Evolutionary conservation across 2,113 vertebrate genomes (phyloP).

Genomic region (Pavo muticus): DNA sequence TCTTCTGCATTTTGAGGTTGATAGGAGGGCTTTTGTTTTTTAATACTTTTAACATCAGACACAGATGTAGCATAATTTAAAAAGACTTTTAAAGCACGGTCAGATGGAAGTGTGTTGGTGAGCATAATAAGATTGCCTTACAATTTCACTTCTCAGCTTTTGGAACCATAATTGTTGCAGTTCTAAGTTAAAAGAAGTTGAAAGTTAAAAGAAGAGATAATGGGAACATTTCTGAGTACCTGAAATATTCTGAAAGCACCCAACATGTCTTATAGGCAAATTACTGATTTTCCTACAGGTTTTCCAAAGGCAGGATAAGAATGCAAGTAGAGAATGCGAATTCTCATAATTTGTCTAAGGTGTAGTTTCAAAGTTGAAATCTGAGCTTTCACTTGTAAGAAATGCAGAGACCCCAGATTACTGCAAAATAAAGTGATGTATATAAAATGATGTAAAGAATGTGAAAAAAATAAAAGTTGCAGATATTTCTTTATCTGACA

Average conservation of each 20-base stretch:
- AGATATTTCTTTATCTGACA: background rate
- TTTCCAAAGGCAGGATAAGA: background rate
- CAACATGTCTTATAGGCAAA: background rate
- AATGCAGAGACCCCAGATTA: background rate
- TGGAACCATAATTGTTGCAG: background rate
- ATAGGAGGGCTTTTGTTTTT: background rate
- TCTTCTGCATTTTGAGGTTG: background rate
- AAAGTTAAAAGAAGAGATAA: background rate
- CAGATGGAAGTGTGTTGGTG: background rate
- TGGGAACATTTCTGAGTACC: slow-evolving; percentile 3
- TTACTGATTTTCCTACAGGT: background rate
- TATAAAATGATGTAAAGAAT: background rate
- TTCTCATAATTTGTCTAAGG: background rate
- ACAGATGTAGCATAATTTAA: slow-evolving; percentile 8
- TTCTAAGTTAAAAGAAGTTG: background rate
- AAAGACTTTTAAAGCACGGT: slow-evolving; percentile 17
- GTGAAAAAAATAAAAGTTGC: background rate
- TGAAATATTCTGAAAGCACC: background rate
- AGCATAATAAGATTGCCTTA: background rate
- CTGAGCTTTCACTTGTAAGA: background rate
- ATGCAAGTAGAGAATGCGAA: rapidly evolving
- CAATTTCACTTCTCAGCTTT: background rate
- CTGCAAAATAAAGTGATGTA: background rate
- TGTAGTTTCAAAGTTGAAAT: background rate
- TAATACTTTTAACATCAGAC: slow-evolving; percentile 3